Evolutionary conservation across 2,797 vertebrate species (phyloP), one percentile per base, ranked within the genome.

Genomic region (Spinibarbus caldwelli): DNA sequence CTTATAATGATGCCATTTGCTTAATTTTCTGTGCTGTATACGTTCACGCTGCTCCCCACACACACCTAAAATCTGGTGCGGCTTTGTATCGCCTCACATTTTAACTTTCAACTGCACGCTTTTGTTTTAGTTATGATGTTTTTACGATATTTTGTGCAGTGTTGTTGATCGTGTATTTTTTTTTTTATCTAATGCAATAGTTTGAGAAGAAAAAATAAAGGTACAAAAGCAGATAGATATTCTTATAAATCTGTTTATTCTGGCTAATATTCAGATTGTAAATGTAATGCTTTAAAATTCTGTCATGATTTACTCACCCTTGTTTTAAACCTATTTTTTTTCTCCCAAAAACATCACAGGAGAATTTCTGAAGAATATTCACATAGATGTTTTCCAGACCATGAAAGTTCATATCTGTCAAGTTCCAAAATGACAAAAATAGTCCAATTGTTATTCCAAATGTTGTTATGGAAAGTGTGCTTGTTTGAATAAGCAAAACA

Each of bases 1-100:
- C 84, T 92, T 93, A 92, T 96, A 95, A 96, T 95, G 94, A 94
- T 86, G 91, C 94, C 88, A 95, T 96, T 95, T 95, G 92, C 94
- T 92, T 96, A 94, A 91, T 92, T 91, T 90, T 85, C 88, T 86
- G 82, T 10, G 34, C 78, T 73, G 86, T 70, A 86, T 84, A 75
- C 87, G 83, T 86, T 79, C 82, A 80, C 82, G 14, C 52, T 41
- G n/a, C 85, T 85, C 70, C 67, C 84, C 84, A 86, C 85, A 86
- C 88, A 89, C 70, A 36, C 68, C n/a, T 75, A 43, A 78, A 62
- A 52, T 67, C 73, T 49, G 34, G 45, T 15, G 45, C 75, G 10
- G 57, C 31, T 23, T 26, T 36, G 79, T 29, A 62, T 70, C 72
- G 76, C n/a, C 36, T 54, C 54, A 36, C 52, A 80, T 80, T 17